Evolutionary conservation across 2,797 vertebrate species (phyloP), one percentile per base, ranked within the genome.

Genomic region (Scolopax rusticola): DNA sequence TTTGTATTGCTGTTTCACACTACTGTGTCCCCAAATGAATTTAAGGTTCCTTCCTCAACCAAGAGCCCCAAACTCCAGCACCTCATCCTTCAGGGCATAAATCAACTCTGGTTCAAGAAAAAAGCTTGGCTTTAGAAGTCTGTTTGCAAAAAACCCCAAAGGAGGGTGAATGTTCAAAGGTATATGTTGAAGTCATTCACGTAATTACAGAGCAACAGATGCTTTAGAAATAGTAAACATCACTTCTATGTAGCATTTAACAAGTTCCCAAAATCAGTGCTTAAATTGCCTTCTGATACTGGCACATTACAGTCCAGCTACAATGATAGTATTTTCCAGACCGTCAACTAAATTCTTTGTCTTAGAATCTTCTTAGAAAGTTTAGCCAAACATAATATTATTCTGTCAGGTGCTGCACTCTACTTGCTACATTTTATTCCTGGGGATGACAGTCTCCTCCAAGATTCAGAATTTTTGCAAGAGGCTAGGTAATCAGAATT

Each of bases 121-220:
- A 69, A 88, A 79, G 5, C 16, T 25, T 57, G 18, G 56, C 47
- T 60, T 68, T 20, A 33, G 15, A 91, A 80, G 15, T 10, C 41
- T 8, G 3, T 21, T 64, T 13, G 23, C 3, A 57, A 27, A 33
- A 65, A 23, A 15, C 4, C 14, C 7, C 3, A 57, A 1, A 3
- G 12, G 9, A 53, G 8, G 11, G 18, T 54, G 15, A 80, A 41
- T 48, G 47, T 48, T 23, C 47, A 50, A n/a, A 17, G 57, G 68
- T 23, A 38, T n/a, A 23, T 63, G 36, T 40, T 1, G 6, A 53
- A 71, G 14, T 54, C 25, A 12, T 12, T 89, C 1, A 8, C 7
- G 4, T 36, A 38, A 30, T 21, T 63, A 2, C 51, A 70, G 56
- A 73, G 57, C 59, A 77, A 68, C 25, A 70, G 45, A 54, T 69